Evolutionary conservation across 2,113 vertebrate species (phyloP).

Genomic region (Limanda limanda): DNA sequence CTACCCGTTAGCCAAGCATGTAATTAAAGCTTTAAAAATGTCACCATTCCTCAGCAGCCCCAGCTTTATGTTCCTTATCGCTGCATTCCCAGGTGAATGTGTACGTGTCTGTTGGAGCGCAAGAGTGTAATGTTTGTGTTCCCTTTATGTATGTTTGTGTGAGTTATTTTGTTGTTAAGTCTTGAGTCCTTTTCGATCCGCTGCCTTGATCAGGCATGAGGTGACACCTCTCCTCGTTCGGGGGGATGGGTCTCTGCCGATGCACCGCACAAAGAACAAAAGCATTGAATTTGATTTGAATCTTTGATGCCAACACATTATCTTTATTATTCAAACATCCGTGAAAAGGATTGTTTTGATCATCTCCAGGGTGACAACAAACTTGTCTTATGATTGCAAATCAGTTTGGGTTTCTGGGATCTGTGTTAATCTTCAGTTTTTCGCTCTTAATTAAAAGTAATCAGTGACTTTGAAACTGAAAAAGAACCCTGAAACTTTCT

Average conservation of each 20-base stretch:
- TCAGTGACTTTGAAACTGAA: background rate
- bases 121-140: conserved; percentile 49
- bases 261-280: conserved; percentile 30
- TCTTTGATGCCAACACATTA: conserved; percentile 44
- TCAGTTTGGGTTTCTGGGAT: background rate
- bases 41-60: conserved; percentile 66
- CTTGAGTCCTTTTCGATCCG: conserved; percentile 11
- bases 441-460: conserved; percentile 6
- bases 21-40: conserved; percentile 85
- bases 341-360: conserved; percentile 31
- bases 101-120: conserved; percentile 6
- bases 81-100: conserved; percentile 58
- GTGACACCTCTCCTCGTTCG: conserved; percentile 2
- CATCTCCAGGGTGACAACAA: conserved; percentile 10
- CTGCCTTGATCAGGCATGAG: conserved; percentile 44
- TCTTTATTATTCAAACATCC: conserved; percentile 27
- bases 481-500: background rate
- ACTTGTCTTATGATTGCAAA: conserved; percentile 12
- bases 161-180: conserved; percentile 29
- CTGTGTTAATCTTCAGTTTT: conserved; percentile 5
- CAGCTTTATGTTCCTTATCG: conserved; percentile 75
- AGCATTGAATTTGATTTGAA: conserved; percentile 46
- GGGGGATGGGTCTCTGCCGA: conserved; percentile 6
- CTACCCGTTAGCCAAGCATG: conserved; percentile 79
- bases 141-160: conserved; percentile 12